Evolutionary conservation across 2,113 vertebrate genomes (phyloP).

Genomic region (Raja brachyura): DNA sequence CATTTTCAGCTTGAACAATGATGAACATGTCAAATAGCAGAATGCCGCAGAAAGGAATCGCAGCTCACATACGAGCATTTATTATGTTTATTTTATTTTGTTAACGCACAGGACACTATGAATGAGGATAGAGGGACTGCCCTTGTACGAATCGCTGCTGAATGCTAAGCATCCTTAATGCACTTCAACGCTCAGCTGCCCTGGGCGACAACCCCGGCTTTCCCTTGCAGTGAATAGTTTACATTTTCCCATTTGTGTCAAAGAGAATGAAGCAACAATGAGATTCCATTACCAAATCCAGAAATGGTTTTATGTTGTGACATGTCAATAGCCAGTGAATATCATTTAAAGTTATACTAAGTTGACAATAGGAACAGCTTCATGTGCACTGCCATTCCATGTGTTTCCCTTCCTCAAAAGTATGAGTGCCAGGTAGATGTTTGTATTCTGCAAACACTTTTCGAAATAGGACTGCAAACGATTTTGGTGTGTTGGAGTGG

Average conservation of each 20-base stretch:
- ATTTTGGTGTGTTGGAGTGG: not conserved
- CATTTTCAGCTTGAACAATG: constrained; percentile 13
- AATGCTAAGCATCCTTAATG: constrained; percentile 11
- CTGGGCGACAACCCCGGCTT: not conserved
- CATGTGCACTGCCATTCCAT: not conserved
- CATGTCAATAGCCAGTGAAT: too few species aligned
- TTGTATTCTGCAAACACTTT: not conserved
- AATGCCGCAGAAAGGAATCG: not conserved
- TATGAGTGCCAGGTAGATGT: not conserved
- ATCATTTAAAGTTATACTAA: not conserved
- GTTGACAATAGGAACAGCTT: not conserved
- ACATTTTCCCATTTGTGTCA: not conserved
- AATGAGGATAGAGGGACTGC: not conserved
- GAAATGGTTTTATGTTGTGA: not conserved
- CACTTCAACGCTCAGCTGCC: not conserved
- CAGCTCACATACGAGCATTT: not conserved
- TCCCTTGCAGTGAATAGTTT: not conserved
- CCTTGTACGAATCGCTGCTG: not conserved
- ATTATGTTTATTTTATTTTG: not conserved
- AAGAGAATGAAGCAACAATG: not conserved
- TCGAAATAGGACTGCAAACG: not conserved
- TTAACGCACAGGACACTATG: not conserved
- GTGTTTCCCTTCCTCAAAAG: not conserved
- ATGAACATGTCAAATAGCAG: not conserved
- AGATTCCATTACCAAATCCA: not conserved